These are phyloP conservation scores for Thunnus maccoyii DNA, from an alignment of 2,113 vertebrate genomes.

Conservation along the genomic window DNA sequence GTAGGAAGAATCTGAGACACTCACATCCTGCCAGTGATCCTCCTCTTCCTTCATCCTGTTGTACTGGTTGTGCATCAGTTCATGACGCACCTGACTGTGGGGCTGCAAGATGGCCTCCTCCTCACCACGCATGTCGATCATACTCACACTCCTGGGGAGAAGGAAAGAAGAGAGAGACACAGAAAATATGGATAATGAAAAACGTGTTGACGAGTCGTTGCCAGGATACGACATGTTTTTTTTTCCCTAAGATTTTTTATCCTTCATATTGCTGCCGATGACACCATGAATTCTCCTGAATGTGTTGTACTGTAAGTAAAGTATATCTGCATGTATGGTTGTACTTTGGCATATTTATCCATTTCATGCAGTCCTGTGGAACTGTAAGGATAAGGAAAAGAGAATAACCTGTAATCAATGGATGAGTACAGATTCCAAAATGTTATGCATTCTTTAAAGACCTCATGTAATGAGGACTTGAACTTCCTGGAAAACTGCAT, in stretches of 20 bases:
- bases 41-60: constrained; percentile 94
- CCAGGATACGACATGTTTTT: not conserved
- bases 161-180: not conserved
- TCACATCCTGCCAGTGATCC: constrained; percentile 97
- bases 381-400: not conserved
- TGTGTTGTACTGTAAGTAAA: not conserved
- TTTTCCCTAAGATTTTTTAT: not conserved
- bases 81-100: constrained; percentile 94
- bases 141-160: constrained; percentile 90
- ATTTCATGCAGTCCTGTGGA: not conserved
- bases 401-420: not conserved
- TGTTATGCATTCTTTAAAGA: not conserved
- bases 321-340: too few relatives aligned
- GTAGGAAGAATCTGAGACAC: constrained; percentile 56
- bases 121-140: constrained; percentile 96
- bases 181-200: not conserved
- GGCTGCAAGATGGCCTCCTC: constrained; percentile 88
- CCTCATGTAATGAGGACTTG: too few relatives aligned
- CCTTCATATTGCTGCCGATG: not conserved
- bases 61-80: constrained; percentile 93
- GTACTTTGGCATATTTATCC: not conserved
- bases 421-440: not conserved
- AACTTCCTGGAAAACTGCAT: not conserved
- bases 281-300: not conserved
- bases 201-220: not conserved